phyloP scores from a whole-genome alignment of 30 jellyfish, hydroid and myxozoan genomes.

The Pelagia noctiluca region DNA sequence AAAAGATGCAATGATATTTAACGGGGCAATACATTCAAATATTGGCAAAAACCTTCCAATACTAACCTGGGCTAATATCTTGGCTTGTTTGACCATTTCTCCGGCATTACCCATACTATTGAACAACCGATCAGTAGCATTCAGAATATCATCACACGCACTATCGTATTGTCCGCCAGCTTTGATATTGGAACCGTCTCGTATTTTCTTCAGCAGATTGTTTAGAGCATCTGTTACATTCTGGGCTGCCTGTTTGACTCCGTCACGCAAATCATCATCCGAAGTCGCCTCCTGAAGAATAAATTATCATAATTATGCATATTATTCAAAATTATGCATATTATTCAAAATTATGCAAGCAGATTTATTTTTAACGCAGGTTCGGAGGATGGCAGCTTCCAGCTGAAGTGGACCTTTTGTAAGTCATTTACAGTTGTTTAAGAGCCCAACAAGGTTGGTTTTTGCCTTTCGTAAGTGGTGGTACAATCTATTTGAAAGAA shows the following conservation, averaged over 20 bases:
- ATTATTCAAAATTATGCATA: background rate
- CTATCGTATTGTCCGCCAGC: constrained; percentile 95
- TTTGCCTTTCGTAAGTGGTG: too few relatives aligned
- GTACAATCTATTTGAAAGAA: too few relatives aligned
- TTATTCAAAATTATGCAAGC: background rate
- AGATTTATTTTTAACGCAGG: too few relatives aligned
- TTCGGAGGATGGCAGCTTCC: too few relatives aligned
- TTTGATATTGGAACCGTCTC: constrained; percentile 82
- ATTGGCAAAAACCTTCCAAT: too few relatives aligned
- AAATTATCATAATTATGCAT: background rate
- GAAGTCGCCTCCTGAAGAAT: constrained; percentile 78
- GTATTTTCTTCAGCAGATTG: constrained; percentile 81
- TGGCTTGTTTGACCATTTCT: constrained; percentile 97
- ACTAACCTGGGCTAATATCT: constrained; percentile 94
- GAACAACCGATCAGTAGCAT: constrained; percentile 93
- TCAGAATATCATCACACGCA: constrained; percentile 94
- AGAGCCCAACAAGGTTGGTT: too few relatives aligned
- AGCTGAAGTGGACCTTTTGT: too few relatives aligned
- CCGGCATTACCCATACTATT: constrained; percentile 99
- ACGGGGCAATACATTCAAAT: too few relatives aligned
- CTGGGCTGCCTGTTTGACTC: constrained; percentile 89
- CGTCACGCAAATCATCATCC: constrained; percentile 66
- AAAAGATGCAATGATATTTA: too few relatives aligned
- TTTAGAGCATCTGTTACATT: constrained; percentile 95
- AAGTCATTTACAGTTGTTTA: too few relatives aligned